Evolutionary conservation across 2,888 invertebrate species (phyloP), one percentile per base, ranked within the genome.

Genomic region (Trachelus troglodyta): DNA sequence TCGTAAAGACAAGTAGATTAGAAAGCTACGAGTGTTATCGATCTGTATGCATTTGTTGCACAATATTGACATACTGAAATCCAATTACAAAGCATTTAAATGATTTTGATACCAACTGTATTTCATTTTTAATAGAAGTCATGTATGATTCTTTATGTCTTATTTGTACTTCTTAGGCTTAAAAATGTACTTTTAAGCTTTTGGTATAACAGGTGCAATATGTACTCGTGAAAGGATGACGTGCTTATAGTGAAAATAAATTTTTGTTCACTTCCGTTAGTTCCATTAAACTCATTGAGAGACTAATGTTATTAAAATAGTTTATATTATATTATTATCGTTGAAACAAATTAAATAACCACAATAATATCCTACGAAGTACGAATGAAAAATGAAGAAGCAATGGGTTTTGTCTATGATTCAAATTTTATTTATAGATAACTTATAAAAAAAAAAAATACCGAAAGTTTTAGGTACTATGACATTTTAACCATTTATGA

Each of bases 1-100:
- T 84, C 95, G 96, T 88, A 97, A 97, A 91, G 96, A 97, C 80
- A 97, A 97, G 93, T 97, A 93, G 92, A 84, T 83, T 69, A 30
- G 12, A 30, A 37, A 35, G 12, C 34, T 23, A 56, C 9, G 23
- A 56, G 56, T 56, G 56, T 56, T 23, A 15, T 23, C 9, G 15
- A 56, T 56, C 23, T 56, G 56, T 34, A 71, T 71, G 34, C 71
- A 71, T 71, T 15, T 71, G 34, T 71, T 71, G 71, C 74, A 34
- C 30, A 40, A 31, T 33, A 30, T 75, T 75, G 33, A 75, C 31
- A 34, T 35, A 74, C 74, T 12, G 30, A 74, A 15, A 12, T 74
- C 23, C 74, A 74, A 34, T 30, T 74, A 74, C 11, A 74, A 12
- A 33, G 11, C 23, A 74, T 74, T 30, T 30, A 74, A 74, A 34